Percentiles rank a stretch among this genome's conserved stretches.
These are phyloP conservation scores for Metaphire vulgaris DNA, from an alignment of 1,140 invertebrate genomes.

Conservation along the genomic window DNA sequence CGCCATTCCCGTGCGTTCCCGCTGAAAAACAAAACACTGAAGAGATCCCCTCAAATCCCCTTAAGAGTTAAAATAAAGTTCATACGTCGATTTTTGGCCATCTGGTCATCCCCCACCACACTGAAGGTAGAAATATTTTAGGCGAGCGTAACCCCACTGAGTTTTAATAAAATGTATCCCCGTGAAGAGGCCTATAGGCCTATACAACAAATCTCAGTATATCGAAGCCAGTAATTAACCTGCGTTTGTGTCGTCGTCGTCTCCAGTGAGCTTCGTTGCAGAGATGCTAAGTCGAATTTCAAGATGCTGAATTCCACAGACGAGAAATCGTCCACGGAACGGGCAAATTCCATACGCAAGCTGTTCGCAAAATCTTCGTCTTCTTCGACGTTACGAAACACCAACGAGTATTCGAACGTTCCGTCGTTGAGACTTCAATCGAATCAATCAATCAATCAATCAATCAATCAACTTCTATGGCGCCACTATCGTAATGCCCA, in stretches of 20 bases:
- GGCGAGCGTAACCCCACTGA: not conserved
- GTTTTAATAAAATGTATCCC: not conserved
- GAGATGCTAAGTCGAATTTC: not conserved
- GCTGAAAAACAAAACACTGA: no score
- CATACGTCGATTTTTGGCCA: no score
- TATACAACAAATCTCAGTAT: not conserved
- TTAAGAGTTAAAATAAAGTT: no score
- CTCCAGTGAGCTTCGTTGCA: not conserved
- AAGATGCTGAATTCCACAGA: not conserved
- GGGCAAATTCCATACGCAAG: not conserved
- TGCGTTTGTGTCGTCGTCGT: not conserved
- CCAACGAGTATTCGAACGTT: not conserved
- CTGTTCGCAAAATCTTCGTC: not conserved
- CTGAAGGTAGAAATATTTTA: not conserved
- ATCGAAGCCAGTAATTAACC: no score
- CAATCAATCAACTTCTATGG: no score
- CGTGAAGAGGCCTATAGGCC: not conserved
- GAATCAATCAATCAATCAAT: no score
- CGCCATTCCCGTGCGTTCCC: no score
- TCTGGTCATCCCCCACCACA: not conserved
- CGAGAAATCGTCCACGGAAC: not conserved
- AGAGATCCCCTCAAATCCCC: no score
- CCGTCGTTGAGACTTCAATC: not conserved
- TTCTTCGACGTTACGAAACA: not conserved
- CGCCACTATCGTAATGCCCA: not conserved